Percentiles rank a stretch among this genome's conserved stretches.
Evolutionary conservation across 1,140 invertebrate genomes (phyloP).

Genomic region (Drosophila pachea): DNA sequence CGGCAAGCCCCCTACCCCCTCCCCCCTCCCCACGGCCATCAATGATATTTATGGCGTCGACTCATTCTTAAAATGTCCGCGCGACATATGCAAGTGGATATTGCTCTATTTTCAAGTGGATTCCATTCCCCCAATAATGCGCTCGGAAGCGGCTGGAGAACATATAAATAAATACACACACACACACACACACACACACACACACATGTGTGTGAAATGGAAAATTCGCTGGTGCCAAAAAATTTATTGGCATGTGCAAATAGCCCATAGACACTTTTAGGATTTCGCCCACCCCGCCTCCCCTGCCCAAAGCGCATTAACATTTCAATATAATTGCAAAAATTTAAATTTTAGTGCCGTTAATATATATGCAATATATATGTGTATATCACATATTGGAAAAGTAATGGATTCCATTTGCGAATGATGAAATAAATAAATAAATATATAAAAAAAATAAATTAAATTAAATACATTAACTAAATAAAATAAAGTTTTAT

Average conservation of each 20-base stretch:
- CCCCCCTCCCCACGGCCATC: constrained; percentile 32
- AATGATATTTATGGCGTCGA: constrained; percentile 73
- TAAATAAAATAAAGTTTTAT: too few species aligned
- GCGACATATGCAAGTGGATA: constrained; percentile 76
- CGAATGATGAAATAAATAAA: too few species aligned
- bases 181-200: background rate
- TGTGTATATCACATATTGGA: background rate
- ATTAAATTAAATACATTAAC: too few species aligned
- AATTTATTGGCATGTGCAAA: constrained; percentile 68
- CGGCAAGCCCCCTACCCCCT: constrained; percentile 5
- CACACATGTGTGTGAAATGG: constrained; percentile 21
- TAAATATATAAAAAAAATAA: too few species aligned
- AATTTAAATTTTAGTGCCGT: constrained; percentile 64
- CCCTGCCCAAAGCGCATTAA: constrained; percentile 11
- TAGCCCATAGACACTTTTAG: constrained; percentile 20
- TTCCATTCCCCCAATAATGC: constrained; percentile 18
- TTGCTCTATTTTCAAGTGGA: constrained; percentile 74
- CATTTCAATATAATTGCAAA: constrained; percentile 75
- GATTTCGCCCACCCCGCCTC: constrained; percentile 3
- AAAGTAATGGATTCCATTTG: too few species aligned
- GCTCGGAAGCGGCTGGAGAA: constrained; percentile 6
- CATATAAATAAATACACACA: background rate
- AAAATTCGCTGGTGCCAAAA: constrained; percentile 55
- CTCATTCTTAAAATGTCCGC: constrained; percentile 69
- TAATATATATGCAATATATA: constrained; percentile 28